These are phyloP conservation scores for Marcusenius ussheri DNA, from an alignment of 2,113 vertebrate species.

Conservation along the genomic window DNA sequence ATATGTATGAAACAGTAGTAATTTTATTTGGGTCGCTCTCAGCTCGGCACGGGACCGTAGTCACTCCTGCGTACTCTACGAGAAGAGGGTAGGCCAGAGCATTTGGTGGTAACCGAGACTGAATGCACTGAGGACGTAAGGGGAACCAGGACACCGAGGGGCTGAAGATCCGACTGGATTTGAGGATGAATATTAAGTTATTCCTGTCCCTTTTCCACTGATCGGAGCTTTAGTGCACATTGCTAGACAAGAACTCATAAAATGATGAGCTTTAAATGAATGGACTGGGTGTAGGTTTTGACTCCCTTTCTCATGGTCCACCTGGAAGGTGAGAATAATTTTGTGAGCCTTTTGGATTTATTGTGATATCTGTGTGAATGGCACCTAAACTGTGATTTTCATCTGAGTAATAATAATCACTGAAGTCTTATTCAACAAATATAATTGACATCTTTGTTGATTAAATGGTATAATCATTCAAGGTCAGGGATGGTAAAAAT, in stretches of 20 bases:
- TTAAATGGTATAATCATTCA: not conserved
- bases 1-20: not conserved
- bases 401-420: not conserved
- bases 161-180: constrained; percentile 71
- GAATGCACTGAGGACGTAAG: constrained; percentile 58
- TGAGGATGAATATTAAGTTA: constrained; percentile 85
- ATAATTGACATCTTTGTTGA: not conserved
- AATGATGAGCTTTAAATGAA: not conserved
- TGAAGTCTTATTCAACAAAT: not conserved
- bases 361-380: not conserved
- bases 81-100: not conserved
- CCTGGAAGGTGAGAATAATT: not conserved
- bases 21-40: not conserved
- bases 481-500: not conserved
- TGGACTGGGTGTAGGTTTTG: not conserved
- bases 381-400: not conserved
- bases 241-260: not conserved
- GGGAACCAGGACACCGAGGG: constrained; percentile 57
- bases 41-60: not conserved
- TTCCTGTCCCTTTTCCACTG: constrained; percentile 76
- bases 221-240: constrained; percentile 68
- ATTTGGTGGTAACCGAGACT: constrained; percentile 40
- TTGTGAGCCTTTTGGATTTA: not conserved
- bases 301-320: not conserved
- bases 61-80: not conserved